phyloP scores from a whole-genome alignment of 2,797 vertebrate species.

The Nasua narica region DNA sequence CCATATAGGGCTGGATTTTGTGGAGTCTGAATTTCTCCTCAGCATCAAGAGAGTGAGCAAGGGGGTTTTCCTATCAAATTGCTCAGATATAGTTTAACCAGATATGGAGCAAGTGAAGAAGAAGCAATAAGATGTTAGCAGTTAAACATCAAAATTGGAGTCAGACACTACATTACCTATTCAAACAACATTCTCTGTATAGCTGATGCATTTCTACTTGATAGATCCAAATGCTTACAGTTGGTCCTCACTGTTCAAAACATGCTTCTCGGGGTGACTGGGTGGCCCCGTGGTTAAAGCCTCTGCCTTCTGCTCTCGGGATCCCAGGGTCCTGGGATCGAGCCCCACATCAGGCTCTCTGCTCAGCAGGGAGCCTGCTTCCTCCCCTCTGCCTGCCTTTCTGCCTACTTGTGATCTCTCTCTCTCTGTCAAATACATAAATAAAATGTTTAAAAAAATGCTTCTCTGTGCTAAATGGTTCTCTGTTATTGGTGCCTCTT shows the following conservation, averaged over 20 bases:
- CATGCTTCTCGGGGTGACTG: not conserved
- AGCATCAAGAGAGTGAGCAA: not conserved
- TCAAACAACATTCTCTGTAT: not conserved
- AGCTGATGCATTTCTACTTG: not conserved
- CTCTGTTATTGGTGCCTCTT: not conserved
- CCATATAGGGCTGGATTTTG: not conserved
- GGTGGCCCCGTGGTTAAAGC: no score
- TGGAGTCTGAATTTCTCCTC: not conserved
- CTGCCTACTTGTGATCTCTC: no score
- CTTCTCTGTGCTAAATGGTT: not conserved
- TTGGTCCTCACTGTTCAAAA: not conserved
- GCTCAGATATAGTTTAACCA: not conserved
- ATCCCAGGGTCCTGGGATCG: no score
- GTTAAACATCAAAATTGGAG: not conserved
- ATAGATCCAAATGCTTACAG: not conserved
- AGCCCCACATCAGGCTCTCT: no score
- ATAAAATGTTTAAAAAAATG: no score
- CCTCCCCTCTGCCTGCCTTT: no score
- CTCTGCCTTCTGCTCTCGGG: no score
- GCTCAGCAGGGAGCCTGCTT: no score
- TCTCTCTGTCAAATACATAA: no score
- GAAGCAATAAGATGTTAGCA: not conserved
- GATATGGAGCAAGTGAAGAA: not conserved
- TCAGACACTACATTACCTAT: not conserved
- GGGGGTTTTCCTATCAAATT: not conserved